These are phyloP conservation scores for Disparrhopalites patrizii DNA, from an alignment of 2,888 invertebrate species.

Conservation along the genomic window DNA sequence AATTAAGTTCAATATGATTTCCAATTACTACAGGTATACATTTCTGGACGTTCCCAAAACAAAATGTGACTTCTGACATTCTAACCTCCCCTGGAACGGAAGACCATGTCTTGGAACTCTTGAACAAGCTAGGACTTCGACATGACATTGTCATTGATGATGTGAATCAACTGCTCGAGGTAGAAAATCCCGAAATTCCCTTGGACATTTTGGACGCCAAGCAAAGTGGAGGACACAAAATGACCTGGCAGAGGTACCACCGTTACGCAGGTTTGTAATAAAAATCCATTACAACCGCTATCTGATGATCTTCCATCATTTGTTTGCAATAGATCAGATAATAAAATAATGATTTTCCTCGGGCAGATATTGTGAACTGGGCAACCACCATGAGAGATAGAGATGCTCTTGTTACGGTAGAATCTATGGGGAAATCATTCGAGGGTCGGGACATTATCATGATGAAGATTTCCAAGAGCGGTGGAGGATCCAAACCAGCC, in stretches of 20 bases:
- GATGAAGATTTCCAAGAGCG: constrained; percentile 50
- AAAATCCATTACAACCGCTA: too few relatives aligned
- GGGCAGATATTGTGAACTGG: constrained; percentile 44
- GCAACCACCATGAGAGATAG: constrained; percentile 35
- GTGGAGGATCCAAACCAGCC: constrained; percentile 50
- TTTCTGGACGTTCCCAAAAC: constrained; percentile 47
- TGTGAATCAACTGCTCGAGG: constrained; percentile 48
- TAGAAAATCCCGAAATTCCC: constrained; percentile 37
- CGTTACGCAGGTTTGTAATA: constrained; percentile 56
- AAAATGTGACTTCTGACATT: constrained; percentile 43
- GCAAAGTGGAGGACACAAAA: constrained; percentile 37
- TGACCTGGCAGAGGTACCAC: constrained; percentile 48
- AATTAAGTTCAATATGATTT: constrained; percentile 10
- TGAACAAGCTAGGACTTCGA: constrained; percentile 36
- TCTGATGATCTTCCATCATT: too few relatives aligned
- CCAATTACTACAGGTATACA: constrained; percentile 36
- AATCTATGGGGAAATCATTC: constrained; percentile 49
- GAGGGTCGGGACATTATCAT: constrained; percentile 51
- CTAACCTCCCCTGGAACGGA: constrained; percentile 41
- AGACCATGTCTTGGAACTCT: constrained; percentile 29
- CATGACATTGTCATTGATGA: constrained; percentile 50
- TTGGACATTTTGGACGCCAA: constrained; percentile 19
- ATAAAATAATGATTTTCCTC: too few relatives aligned
- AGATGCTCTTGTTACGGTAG: constrained; percentile 36
- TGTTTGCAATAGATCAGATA: too few relatives aligned